Conservation (phyloP, 1,140 invertebrate genomes). For the Drosophila pseudoananassae region DNA sequence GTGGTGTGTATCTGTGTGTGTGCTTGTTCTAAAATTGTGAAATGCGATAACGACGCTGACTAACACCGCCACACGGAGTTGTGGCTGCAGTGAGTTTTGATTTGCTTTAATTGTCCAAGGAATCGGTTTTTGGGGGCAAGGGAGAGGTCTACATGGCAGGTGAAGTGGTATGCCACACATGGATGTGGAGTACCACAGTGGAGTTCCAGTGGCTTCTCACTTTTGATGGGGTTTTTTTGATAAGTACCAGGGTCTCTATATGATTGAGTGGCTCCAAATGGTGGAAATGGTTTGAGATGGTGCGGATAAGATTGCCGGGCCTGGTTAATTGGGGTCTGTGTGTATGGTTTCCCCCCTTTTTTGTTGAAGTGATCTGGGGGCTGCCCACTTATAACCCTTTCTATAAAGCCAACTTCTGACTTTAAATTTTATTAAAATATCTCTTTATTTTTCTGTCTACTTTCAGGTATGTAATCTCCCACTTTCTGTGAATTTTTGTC, state of each 20-base stretch:
- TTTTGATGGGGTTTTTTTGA: conserved; percentile 26
- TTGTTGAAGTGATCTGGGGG: conserved; percentile 17
- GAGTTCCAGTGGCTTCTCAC: conserved; percentile 15
- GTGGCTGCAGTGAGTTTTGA: conserved; percentile 39
- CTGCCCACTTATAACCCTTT: background rate
- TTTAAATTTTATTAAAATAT: conserved; percentile 12
- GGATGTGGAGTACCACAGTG: background rate
- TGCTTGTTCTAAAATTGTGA: conserved; percentile 63
- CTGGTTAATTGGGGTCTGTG: conserved; percentile 40
- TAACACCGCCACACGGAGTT: conserved; percentile 9
- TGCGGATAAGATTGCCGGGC: conserved; percentile 30
- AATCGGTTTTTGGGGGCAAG: background rate
- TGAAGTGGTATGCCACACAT: conserved; percentile 23
- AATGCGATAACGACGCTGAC: conserved; percentile 59
- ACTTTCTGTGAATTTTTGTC: background rate
- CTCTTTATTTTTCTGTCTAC: background rate
- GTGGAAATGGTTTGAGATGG: conserved; percentile 32
- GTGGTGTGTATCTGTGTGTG: conserved; percentile 19
- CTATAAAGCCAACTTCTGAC: too few relatives aligned
- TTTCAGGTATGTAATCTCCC: conserved; percentile 52
- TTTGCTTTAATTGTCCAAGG: conserved; percentile 60
- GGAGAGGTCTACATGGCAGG: conserved; percentile 10
- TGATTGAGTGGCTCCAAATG: conserved; percentile 43
- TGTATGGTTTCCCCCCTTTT: background rate
- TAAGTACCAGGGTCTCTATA: conserved; percentile 22